Evolutionary conservation across 92 coral and sea anemone species (phyloP).

Genomic region (Epizoanthus ramosus): DNA sequence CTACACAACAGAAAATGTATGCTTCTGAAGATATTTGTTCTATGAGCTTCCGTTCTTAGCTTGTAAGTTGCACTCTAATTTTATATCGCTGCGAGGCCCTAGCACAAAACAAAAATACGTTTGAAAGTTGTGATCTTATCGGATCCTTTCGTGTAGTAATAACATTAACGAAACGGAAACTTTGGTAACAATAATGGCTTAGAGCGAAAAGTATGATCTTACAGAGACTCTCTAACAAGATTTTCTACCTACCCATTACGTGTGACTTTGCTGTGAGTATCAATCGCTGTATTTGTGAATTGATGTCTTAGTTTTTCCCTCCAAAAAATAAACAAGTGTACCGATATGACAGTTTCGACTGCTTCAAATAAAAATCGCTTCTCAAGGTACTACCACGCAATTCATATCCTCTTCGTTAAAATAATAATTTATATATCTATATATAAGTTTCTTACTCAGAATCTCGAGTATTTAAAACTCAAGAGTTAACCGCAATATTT

Average conservation of each 20-base stretch:
- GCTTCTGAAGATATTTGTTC: no score
- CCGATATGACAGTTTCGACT: neutral
- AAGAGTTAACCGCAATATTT: no score
- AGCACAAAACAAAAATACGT: neutral
- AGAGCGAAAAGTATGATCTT: conserved; percentile 7
- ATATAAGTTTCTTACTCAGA: neutral
- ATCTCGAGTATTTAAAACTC: neutral
- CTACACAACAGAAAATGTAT: no score
- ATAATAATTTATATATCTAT: neutral
- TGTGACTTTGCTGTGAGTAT: conserved; percentile 8
- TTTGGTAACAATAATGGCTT: neutral
- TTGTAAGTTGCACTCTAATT: conserved; percentile 11
- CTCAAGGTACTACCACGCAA: no score
- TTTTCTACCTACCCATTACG: neutral
- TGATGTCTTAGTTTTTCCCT: neutral
- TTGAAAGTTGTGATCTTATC: neutral
- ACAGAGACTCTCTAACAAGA: conserved; percentile 10
- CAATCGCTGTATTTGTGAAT: neutral
- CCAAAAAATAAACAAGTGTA: neutral
- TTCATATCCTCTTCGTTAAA: neutral
- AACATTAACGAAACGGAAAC: neutral
- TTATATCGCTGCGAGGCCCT: conserved; percentile 15
- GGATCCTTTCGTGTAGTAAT: neutral
- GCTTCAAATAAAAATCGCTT: neutral
- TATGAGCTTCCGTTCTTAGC: neutral